These are phyloP conservation scores for Colletes latitarsis DNA, from an alignment of 1,140 invertebrate genomes.

Conservation along the genomic window DNA sequence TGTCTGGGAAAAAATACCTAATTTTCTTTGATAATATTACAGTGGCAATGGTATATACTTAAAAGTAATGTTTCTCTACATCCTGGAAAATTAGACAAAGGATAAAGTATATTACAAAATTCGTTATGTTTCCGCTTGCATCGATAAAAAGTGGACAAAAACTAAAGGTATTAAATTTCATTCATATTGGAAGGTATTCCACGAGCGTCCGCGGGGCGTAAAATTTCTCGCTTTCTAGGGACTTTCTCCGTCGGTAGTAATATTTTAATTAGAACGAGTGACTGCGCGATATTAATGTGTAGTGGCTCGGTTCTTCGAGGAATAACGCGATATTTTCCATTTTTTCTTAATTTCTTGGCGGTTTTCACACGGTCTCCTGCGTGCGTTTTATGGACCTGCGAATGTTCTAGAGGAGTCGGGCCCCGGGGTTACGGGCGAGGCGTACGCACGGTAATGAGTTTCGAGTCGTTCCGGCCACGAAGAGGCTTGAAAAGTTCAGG, in stretches of 20 bases:
- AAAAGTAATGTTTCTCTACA: too few species aligned
- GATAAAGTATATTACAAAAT: too few species aligned
- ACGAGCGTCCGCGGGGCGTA: background rate
- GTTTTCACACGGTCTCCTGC: slow-evolving; percentile 20
- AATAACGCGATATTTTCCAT: slow-evolving; percentile 18
- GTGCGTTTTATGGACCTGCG: slow-evolving; percentile 45
- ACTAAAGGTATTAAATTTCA: too few species aligned
- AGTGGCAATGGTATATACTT: too few species aligned
- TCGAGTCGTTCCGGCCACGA: slow-evolving; percentile 32
- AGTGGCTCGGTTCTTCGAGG: background rate
- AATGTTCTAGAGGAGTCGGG: slow-evolving; percentile 28
- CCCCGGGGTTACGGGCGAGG: slow-evolving; percentile 24
- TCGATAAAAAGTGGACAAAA: too few species aligned
- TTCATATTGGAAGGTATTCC: too few species aligned
- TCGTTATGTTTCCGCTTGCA: too few species aligned
- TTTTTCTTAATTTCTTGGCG: background rate
- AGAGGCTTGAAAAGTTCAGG: slow-evolving; percentile 33
- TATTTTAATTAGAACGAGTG: slow-evolving; percentile 45
- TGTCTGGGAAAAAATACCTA: too few species aligned
- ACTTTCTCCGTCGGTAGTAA: slow-evolving; percentile 1
- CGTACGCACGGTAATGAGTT: slow-evolving; percentile 45
- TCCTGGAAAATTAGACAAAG: too few species aligned
- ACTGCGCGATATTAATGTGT: slow-evolving; percentile 21
- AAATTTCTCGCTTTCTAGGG: slow-evolving; percentile 10
- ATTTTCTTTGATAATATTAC: too few species aligned